Conservation (phyloP, 2,797 vertebrate genomes). For the Xiphophorus birchmanni region DNA sequence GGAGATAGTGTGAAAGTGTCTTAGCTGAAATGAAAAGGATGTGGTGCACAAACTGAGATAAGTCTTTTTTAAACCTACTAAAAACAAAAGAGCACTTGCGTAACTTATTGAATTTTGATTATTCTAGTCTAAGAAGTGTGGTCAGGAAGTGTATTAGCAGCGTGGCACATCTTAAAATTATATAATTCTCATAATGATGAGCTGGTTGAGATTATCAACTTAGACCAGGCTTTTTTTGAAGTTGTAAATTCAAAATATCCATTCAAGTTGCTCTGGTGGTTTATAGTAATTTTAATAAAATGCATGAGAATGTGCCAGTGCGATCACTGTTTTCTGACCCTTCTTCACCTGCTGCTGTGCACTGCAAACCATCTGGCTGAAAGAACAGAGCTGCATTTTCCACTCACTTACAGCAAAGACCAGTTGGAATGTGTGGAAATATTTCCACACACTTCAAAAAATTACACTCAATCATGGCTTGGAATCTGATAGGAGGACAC, state of each 20-base stretch:
- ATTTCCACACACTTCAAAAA: background rate
- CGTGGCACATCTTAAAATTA: background rate
- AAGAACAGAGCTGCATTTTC: background rate
- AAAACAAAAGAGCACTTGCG: constrained; percentile 43
- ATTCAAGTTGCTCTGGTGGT: background rate
- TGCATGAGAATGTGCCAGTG: background rate
- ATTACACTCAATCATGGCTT: background rate
- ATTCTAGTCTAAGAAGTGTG: constrained; percentile 39
- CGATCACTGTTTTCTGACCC: background rate
- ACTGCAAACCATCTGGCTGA: background rate
- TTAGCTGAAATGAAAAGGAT: constrained; percentile 53
- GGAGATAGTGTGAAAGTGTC: constrained; percentile 55
- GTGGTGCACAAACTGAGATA: constrained; percentile 61
- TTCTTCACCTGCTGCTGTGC: background rate
- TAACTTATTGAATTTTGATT: constrained; percentile 41
- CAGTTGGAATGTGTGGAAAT: background rate
- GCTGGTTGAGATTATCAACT: background rate
- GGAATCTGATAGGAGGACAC: background rate
- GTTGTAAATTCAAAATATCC: background rate
- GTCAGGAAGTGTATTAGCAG: constrained; percentile 12
- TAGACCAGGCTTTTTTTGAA: background rate
- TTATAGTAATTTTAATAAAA: background rate
- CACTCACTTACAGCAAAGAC: background rate
- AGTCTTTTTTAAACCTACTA: constrained; percentile 56
- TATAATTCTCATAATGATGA: background rate